phyloP scores from a whole-genome alignment of 2,113 vertebrate genomes.

The Archocentrus centrarchus region DNA sequence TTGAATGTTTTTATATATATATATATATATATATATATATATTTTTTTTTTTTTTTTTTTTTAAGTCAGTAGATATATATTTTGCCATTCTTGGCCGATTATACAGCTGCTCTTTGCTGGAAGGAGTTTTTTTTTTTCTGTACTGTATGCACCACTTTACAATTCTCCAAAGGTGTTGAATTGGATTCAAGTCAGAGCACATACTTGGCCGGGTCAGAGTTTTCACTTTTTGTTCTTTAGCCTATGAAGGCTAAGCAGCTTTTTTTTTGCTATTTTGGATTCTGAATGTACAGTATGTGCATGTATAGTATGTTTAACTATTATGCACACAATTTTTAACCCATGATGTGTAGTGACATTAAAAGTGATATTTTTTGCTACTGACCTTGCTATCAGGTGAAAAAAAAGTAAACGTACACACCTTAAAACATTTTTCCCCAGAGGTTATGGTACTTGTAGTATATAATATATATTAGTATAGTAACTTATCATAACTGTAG shows the following conservation, averaged over 20 bases:
- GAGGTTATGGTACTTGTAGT: not conserved
- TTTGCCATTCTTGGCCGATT: not conserved
- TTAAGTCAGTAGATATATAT: not conserved
- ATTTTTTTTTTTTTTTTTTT: too few species aligned
- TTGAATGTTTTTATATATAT: not conserved
- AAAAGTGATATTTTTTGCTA: not conserved
- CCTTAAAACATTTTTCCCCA: not conserved
- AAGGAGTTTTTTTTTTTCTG: not conserved
- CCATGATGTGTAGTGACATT: too few species aligned
- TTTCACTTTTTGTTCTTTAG: slow-evolving; percentile 5
- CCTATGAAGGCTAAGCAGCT: not conserved
- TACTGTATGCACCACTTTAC: not conserved
- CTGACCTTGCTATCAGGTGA: not conserved
- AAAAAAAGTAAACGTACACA: too few species aligned
- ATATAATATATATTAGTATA: not conserved
- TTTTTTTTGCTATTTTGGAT: not conserved
- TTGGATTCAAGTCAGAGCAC: slow-evolving; percentile 7
- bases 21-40: too few species aligned
- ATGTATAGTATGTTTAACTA: not conserved
- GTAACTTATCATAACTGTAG: not conserved
- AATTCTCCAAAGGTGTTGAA: not conserved
- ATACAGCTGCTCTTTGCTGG: too few species aligned
- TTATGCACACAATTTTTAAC: not conserved
- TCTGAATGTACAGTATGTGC: not conserved
- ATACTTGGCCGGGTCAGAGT: not conserved